Conservation (phyloP, 1,140 invertebrate species). For the Globodera rostochiensis region DNA sequence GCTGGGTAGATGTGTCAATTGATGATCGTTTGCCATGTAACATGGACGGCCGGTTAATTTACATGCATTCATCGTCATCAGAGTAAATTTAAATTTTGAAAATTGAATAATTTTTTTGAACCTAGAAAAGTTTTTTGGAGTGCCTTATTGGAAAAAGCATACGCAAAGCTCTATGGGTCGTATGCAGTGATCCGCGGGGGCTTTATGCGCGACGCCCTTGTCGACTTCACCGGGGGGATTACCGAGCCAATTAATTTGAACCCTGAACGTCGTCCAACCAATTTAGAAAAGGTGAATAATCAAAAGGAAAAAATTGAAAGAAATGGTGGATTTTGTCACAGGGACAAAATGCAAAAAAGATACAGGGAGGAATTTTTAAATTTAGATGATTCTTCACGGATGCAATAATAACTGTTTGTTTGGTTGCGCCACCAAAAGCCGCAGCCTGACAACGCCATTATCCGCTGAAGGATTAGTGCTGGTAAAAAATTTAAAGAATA, state of each 20-base stretch:
- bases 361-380: conserved; percentile 64
- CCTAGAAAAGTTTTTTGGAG: conserved; percentile 87
- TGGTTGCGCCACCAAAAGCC: conserved; percentile 92
- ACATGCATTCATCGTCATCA: conserved; percentile 72
- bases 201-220: conserved; percentile 89
- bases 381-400: conserved; percentile 56
- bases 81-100: conserved; percentile 68
- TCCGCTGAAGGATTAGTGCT: conserved; percentile 65
- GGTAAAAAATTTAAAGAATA: no score
- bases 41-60: conserved; percentile 78
- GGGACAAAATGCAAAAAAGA: no score
- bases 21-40: conserved; percentile 79
- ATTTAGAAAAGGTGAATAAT: conserved; percentile 67
- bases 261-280: conserved; percentile 74
- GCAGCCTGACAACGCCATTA: conserved; percentile 83
- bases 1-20: conserved; percentile 77
- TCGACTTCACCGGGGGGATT: conserved; percentile 98
- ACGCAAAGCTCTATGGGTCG: conserved; percentile 81
- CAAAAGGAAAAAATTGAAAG: not conserved
- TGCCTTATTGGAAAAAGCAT: conserved; percentile 79
- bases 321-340: no score
- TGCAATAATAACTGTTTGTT: conserved; percentile 65
- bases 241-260: conserved; percentile 84
- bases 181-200: conserved; percentile 97
- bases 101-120: conserved; percentile 91